phyloP scores from a whole-genome alignment of 2,113 vertebrate species.

The Scopus umbretta region DNA sequence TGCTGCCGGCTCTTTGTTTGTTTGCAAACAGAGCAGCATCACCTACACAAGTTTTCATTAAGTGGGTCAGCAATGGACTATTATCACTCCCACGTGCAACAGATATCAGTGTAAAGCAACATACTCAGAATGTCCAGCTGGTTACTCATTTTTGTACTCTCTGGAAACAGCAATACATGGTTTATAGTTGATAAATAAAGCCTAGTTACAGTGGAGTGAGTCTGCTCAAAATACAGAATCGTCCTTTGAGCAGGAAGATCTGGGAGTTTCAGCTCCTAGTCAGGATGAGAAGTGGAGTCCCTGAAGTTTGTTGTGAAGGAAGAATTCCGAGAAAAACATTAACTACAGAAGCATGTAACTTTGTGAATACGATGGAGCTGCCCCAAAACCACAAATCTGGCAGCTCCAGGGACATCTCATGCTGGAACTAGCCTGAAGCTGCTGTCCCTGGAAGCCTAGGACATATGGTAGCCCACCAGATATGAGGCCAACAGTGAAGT shows the following conservation, averaged over 20 bases:
- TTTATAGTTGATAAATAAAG: not conserved
- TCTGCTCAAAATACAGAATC: not conserved
- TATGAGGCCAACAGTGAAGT: not conserved
- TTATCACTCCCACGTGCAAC: not conserved
- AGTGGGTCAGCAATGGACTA: not conserved
- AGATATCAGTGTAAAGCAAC: not conserved
- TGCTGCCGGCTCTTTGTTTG: not conserved
- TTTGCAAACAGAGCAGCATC: constrained; percentile 23
- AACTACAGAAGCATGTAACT: not conserved
- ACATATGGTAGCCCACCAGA: not conserved
- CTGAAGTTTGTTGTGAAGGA: not conserved
- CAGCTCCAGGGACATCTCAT: not conserved
- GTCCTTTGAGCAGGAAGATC: not conserved
- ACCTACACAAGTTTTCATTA: not conserved
- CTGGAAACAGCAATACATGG: not conserved
- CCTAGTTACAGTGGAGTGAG: not conserved
- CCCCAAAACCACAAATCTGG: not conserved
- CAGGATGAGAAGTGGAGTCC: not conserved
- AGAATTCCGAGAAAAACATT: not conserved
- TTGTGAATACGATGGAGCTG: not conserved
- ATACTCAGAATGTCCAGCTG: not conserved
- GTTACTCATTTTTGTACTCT: not conserved
- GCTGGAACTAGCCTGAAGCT: not conserved
- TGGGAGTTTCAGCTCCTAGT: not conserved
- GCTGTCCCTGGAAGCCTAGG: not conserved